Evolutionary conservation across 2,888 invertebrate species (phyloP).

Genomic region (Agonopterix alstromeriana): DNA sequence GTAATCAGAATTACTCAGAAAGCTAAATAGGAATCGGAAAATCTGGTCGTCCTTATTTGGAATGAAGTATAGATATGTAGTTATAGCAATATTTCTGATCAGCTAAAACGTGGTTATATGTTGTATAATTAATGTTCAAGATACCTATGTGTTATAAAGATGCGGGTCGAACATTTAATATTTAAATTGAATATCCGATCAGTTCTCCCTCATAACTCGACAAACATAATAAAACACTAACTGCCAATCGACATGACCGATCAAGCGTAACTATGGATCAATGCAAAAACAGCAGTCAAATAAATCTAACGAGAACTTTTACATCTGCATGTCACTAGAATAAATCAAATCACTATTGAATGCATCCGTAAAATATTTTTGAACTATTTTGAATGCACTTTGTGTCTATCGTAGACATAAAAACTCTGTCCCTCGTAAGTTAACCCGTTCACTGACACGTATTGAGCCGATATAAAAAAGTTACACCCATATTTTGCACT

Average conservation of each 20-base stretch:
- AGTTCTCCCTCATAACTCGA: constrained; percentile 27
- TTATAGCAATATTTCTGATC: too few species aligned
- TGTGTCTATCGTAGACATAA: constrained; percentile 34
- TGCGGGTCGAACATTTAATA: constrained; percentile 18
- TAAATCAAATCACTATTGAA: constrained; percentile 76
- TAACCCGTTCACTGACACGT: constrained; percentile 73
- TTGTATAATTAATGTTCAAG: too few species aligned
- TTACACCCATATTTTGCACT: constrained; percentile 77
- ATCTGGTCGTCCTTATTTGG: too few species aligned
- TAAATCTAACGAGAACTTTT: constrained; percentile 73
- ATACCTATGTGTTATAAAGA: constrained; percentile 1
- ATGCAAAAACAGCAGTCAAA: constrained; percentile 71
- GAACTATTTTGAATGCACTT: constrained; percentile 72
- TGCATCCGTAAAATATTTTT: constrained; percentile 73
- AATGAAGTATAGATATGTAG: too few species aligned
- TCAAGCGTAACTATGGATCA: constrained; percentile 65
- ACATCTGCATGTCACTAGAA: constrained; percentile 75
- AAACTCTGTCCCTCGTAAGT: constrained; percentile 57
- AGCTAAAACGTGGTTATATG: too few species aligned
- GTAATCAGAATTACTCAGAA: too few species aligned
- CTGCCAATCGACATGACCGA: constrained; percentile 71
- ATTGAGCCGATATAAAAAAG: constrained; percentile 67
- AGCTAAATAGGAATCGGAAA: too few species aligned
- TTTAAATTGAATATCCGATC: constrained; percentile 15
- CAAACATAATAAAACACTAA: constrained; percentile 53